Percentiles rank a stretch among this genome's conserved stretches.
phyloP scores from a whole-genome alignment of 2,113 vertebrate genomes.

The Synchiropus splendidus region DNA sequence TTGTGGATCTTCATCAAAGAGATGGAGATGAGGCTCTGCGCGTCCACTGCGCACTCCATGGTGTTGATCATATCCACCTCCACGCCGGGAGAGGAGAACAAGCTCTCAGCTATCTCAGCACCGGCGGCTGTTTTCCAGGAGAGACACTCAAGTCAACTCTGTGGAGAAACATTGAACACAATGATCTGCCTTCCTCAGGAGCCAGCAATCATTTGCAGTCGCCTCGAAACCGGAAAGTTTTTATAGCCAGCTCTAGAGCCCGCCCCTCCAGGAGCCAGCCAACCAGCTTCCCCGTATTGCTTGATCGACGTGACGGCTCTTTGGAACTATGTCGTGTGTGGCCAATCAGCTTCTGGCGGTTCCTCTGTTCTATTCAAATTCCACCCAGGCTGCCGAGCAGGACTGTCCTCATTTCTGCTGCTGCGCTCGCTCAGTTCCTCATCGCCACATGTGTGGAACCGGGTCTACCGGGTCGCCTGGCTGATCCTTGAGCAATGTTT shows the following conservation, averaged over 20 bases:
- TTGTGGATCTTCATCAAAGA: conserved; percentile 94
- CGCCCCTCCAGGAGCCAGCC: conserved; percentile 38
- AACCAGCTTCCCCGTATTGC: conserved; percentile 31
- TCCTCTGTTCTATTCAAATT: conserved; percentile 71
- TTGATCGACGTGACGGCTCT: conserved; percentile 61
- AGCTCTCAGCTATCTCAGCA: conserved; percentile 32
- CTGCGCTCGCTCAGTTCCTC: not conserved
- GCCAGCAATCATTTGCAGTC: conserved; percentile 69
- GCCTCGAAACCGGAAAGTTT: conserved; percentile 47
- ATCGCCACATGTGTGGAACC: not conserved
- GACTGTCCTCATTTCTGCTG: conserved; percentile 62
- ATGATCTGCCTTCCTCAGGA: conserved; percentile 20
- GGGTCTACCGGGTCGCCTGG: too few species aligned
- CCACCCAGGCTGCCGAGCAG: conserved; percentile 61
- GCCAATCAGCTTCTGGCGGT: conserved; percentile 75
- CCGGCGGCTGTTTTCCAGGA: conserved; percentile 34
- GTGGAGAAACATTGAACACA: conserved; percentile 57
- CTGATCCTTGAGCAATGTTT: too few species aligned
- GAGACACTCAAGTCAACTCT: conserved; percentile 48
- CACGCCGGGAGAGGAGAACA: conserved; percentile 16
- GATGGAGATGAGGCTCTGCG: conserved; percentile 88
- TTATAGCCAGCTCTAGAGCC: conserved; percentile 50
- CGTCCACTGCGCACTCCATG: conserved; percentile 87
- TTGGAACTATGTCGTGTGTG: conserved; percentile 25
- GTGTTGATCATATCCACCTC: conserved; percentile 50